Evolutionary conservation across 2,888 invertebrate genomes (phyloP).

Genomic region (Melipona bicolor): DNA sequence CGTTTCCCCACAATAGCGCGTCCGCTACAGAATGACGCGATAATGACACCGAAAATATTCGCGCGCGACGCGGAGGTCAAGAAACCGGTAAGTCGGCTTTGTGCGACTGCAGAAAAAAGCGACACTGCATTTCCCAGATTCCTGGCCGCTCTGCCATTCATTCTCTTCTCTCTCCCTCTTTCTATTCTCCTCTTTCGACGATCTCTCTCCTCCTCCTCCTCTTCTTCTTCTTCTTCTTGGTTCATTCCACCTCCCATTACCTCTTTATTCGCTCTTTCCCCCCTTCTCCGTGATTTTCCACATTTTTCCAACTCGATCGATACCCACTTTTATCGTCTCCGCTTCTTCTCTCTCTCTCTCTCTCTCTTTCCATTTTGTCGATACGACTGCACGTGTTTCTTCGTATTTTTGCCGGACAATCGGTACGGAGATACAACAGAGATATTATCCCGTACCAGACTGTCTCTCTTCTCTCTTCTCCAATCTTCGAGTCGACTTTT

Average conservation of each 20-base stretch:
- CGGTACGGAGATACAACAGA: too few relatives aligned
- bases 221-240: not conserved
- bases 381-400: conserved; percentile 11
- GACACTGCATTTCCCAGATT: conserved; percentile 56
- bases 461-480: not conserved
- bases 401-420: not conserved
- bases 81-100: conserved; percentile 74
- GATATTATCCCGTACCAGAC: too few relatives aligned
- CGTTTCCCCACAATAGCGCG: not conserved
- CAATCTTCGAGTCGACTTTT: not conserved
- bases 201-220: not conserved
- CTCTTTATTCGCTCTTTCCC: not conserved
- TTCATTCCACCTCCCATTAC: too few relatives aligned
- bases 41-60: conserved; percentile 76
- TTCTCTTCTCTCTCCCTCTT: conserved; percentile 17
- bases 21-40: conserved; percentile 59
- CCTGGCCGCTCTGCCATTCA: conserved; percentile 41
- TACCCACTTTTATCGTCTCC: not conserved
- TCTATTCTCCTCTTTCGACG: not conserved
- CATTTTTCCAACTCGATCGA: not conserved
- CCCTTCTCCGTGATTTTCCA: not conserved
- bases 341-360: not conserved
- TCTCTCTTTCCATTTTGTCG: not conserved
- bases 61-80: conserved; percentile 73
- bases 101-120: conserved; percentile 34